These are phyloP conservation scores for Drosophila falleni DNA, from an alignment of 2,888 invertebrate genomes.

Conservation along the genomic window DNA sequence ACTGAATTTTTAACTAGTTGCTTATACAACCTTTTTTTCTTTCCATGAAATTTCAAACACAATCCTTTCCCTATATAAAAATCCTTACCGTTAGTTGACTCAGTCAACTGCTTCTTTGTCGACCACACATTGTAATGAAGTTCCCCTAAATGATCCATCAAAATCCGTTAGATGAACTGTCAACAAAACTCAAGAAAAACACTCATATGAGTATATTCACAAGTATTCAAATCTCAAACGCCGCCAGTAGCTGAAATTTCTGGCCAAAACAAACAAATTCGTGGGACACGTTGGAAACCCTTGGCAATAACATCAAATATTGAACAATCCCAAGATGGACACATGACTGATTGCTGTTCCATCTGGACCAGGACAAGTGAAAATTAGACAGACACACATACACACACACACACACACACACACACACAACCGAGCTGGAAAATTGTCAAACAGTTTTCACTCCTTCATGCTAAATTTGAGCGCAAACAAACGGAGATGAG, in stretches of 20 bases:
- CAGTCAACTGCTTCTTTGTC: constrained; percentile 18
- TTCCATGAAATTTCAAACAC: not conserved
- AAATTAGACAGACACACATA: constrained; percentile 42
- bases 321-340: constrained; percentile 65
- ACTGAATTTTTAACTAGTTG: too few species aligned
- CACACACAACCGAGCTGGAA: constrained; percentile 16
- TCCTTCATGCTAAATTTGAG: constrained; percentile 81
- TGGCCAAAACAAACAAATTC: constrained; percentile 41
- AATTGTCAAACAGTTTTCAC: constrained; percentile 75
- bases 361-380: constrained; percentile 59
- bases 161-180: constrained; percentile 63
- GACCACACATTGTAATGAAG: constrained; percentile 30
- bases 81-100: constrained; percentile 18
- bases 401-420: constrained; percentile 14
- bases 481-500: constrained; percentile 61
- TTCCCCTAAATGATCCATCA: constrained; percentile 74
- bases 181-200: constrained; percentile 50
- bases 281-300: constrained; percentile 18
- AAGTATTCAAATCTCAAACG: constrained; percentile 46
- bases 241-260: constrained; percentile 51
- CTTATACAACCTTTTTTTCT: not conserved
- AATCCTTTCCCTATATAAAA: constrained; percentile 24
- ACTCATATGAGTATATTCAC: constrained; percentile 21
- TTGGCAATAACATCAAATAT: constrained; percentile 66
- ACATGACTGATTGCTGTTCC: constrained; percentile 66